These are phyloP conservation scores for Sinella curviseta DNA, from an alignment of 1,140 invertebrate species.

Conservation along the genomic window DNA sequence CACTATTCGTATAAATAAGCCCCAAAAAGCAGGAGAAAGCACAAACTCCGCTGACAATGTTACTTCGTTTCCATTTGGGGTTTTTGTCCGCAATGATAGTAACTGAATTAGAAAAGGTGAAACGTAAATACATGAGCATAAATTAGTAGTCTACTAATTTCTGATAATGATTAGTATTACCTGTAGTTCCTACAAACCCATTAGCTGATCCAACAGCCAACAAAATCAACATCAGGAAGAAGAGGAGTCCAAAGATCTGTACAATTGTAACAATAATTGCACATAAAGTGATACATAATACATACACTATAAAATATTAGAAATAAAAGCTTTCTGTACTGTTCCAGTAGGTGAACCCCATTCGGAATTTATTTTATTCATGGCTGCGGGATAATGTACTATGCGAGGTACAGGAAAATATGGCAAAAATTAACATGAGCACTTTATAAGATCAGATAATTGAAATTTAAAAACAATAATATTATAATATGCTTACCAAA, in stretches of 20 bases:
- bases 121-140: too few species aligned
- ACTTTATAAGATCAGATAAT: too few species aligned
- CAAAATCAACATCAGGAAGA: conserved; percentile 4
- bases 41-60: neutral
- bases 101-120: neutral
- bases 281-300: neutral
- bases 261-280: neutral
- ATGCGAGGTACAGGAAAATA: too few species aligned
- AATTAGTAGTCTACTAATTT: too few species aligned
- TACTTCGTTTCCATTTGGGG: neutral
- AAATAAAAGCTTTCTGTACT: too few species aligned
- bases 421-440: too few species aligned
- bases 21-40: neutral
- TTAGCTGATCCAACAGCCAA: neutral
- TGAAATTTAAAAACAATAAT: too few species aligned
- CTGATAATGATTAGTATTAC: neutral
- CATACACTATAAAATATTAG: neutral
- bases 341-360: neutral
- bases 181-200: conserved; percentile 18
- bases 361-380: neutral
- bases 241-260: neutral
- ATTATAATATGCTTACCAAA: too few species aligned
- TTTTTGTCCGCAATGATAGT: neutral
- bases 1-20: neutral
- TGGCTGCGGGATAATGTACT: neutral